These are phyloP conservation scores for Spialia ferax DNA, from an alignment of 2,888 invertebrate species.

Conservation along the genomic window DNA sequence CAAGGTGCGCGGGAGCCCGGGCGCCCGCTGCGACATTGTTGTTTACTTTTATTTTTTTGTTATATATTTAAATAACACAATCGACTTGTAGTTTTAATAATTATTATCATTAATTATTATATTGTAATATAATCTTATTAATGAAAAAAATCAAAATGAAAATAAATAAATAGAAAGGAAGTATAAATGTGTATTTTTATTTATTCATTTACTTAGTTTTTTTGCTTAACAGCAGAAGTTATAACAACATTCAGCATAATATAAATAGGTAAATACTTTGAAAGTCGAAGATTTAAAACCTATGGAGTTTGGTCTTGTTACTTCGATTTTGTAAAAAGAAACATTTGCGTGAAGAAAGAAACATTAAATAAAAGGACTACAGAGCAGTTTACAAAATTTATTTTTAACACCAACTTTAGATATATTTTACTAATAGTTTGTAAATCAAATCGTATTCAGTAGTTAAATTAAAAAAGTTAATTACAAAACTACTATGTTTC, in stretches of 20 bases:
- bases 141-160: constrained; percentile 85
- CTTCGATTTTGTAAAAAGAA: too few species aligned
- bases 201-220: not conserved
- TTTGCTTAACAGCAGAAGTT: too few species aligned
- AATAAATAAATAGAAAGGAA: constrained; percentile 84
- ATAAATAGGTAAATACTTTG: too few species aligned
- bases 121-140: constrained; percentile 87
- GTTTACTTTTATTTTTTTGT: constrained; percentile 79
- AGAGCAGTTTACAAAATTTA: constrained; percentile 31
- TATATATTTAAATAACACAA: constrained; percentile 86
- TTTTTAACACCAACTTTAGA: constrained; percentile 32
- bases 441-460: constrained; percentile 27
- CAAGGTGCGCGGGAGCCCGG: constrained; percentile 56
- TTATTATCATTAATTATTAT: constrained; percentile 86
- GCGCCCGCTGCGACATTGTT: constrained; percentile 68
- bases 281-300: too few species aligned
- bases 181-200: constrained; percentile 53
- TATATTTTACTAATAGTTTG: constrained; percentile 26
- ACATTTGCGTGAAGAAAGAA: too few species aligned
- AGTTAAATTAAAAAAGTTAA: constrained; percentile 27
- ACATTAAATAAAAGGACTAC: not conserved
- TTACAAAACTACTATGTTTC: constrained; percentile 18
- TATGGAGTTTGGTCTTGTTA: not conserved
- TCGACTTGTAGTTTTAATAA: constrained; percentile 86
- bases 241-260: too few species aligned